phyloP scores from a whole-genome alignment of 2,888 invertebrate genomes.

The Polydrusus pterygomalis region DNA sequence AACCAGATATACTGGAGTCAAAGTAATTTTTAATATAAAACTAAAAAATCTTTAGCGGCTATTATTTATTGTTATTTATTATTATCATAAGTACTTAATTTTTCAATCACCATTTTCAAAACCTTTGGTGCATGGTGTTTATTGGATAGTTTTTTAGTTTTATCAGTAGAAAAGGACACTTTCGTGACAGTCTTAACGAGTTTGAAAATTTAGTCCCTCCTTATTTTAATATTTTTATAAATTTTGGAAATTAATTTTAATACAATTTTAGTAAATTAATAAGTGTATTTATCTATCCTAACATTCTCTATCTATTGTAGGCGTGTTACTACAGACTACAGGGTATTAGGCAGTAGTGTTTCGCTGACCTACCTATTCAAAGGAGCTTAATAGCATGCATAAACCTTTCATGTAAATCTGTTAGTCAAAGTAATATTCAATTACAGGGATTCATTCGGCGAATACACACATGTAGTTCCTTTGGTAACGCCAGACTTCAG shows the following conservation, averaged over 20 bases:
- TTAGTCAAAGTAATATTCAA: slow-evolving; percentile 66
- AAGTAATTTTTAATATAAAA: slow-evolving; percentile 8
- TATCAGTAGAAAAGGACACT: too few relatives aligned
- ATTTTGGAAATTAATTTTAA: not conserved
- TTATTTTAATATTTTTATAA: too few relatives aligned
- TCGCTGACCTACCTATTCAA: slow-evolving; percentile 59
- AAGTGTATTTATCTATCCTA: slow-evolving; percentile 22
- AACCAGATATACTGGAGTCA: not conserved
- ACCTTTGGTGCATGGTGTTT: too few relatives aligned
- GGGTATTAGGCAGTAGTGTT: slow-evolving; percentile 51
- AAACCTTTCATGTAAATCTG: slow-evolving; percentile 63
- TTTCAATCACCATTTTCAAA: too few relatives aligned
- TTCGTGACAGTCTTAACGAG: too few relatives aligned
- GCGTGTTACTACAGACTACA: slow-evolving; percentile 49
- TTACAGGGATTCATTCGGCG: slow-evolving; percentile 60
- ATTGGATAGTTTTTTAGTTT: too few relatives aligned
- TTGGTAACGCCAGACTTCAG: slow-evolving; percentile 56
- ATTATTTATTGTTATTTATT: slow-evolving; percentile 37
- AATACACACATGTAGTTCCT: slow-evolving; percentile 59
- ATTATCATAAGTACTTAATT: not conserved
- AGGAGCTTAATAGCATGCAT: slow-evolving; percentile 55
- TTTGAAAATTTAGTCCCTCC: too few relatives aligned
- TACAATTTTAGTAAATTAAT: too few relatives aligned
- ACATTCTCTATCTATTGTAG: slow-evolving; percentile 14
- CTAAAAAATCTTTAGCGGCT: too few relatives aligned